Conservation (phyloP, 1,140 invertebrate species). For the Drosophila funebris region DNA sequence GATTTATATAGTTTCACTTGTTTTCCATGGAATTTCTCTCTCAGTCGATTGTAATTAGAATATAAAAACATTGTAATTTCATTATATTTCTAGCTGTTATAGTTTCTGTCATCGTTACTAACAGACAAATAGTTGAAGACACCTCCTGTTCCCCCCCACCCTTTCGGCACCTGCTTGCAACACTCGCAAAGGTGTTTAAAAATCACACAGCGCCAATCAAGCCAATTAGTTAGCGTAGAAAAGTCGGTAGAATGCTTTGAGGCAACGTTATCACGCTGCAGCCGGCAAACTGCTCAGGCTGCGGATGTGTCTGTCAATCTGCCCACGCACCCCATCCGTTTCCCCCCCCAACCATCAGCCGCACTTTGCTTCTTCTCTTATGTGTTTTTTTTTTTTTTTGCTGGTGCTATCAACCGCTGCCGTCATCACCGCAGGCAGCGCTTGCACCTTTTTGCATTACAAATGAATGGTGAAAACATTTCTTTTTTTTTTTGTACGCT, state of each 20-base stretch:
- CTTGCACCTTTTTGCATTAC: constrained; percentile 77
- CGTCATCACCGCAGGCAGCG: constrained; percentile 55
- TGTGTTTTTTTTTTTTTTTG: background rate
- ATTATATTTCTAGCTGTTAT: background rate
- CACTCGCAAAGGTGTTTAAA: constrained; percentile 19
- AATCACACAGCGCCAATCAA: constrained; percentile 69
- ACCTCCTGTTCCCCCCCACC: background rate
- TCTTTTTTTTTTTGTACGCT: constrained; percentile 37
- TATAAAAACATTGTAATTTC: too few relatives aligned
- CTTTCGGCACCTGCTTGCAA: too few relatives aligned
- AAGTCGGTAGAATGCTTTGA: constrained; percentile 54
- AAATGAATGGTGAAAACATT: constrained; percentile 60
- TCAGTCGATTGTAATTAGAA: too few relatives aligned
- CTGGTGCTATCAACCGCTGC: constrained; percentile 1
- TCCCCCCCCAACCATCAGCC: background rate
- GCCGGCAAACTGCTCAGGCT: constrained; percentile 27
- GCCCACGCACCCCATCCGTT: background rate
- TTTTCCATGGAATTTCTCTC: too few relatives aligned
- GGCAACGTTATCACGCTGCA: constrained; percentile 26
- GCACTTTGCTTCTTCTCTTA: background rate
- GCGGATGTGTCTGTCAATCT: constrained; percentile 22
- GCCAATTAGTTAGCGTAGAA: constrained; percentile 65
- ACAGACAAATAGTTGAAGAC: too few relatives aligned
- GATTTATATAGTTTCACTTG: too few relatives aligned
- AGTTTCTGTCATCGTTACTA: background rate